These are phyloP conservation scores for Drosophila ananassae DNA, from an alignment of 1,140 invertebrate species.

Conservation along the genomic window DNA sequence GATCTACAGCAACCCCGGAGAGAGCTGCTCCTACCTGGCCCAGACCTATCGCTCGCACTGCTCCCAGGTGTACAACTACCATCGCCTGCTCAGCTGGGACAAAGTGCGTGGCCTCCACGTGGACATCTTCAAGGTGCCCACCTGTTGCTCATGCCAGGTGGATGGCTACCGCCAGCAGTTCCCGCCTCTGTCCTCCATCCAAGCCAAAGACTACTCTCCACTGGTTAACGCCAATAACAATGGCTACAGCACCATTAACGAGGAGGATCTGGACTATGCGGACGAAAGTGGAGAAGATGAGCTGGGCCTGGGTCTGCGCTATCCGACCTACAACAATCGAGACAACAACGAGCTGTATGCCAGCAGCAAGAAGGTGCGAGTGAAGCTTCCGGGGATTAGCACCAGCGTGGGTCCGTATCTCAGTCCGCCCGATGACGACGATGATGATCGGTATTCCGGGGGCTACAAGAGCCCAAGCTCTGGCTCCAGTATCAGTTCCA, in stretches of 20 bases:
- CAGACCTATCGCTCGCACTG: constrained; percentile 93
- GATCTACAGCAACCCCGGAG: constrained; percentile 88
- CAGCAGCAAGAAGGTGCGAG: constrained; percentile 67
- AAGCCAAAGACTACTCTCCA: constrained; percentile 72
- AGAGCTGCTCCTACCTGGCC: constrained; percentile 91
- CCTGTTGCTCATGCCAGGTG: constrained; percentile 93
- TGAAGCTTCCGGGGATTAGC: constrained; percentile 58
- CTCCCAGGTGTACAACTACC: constrained; percentile 93
- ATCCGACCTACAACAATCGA: constrained; percentile 44
- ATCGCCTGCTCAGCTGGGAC: constrained; percentile 93
- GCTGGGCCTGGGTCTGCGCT: constrained; percentile 47
- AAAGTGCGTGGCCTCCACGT: constrained; percentile 91
- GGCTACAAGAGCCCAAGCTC: constrained; percentile 50
- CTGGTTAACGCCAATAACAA: constrained; percentile 37
- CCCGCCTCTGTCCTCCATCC: constrained; percentile 84
- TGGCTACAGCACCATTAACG: constrained; percentile 73
- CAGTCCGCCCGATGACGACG: constrained; percentile 72
- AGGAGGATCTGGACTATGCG: constrained; percentile 76
- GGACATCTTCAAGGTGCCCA: constrained; percentile 94
- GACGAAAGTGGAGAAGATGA: constrained; percentile 79
- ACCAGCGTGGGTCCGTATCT: constrained; percentile 74
- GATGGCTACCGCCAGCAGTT: constrained; percentile 89
- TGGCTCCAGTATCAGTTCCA: constrained; percentile 15
- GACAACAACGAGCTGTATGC: constrained; percentile 70
- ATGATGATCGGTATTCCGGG: constrained; percentile 28